These are phyloP conservation scores for Phataginus tetradactyla DNA, from an alignment of 2,797 vertebrate species.

Conservation along the genomic window DNA sequence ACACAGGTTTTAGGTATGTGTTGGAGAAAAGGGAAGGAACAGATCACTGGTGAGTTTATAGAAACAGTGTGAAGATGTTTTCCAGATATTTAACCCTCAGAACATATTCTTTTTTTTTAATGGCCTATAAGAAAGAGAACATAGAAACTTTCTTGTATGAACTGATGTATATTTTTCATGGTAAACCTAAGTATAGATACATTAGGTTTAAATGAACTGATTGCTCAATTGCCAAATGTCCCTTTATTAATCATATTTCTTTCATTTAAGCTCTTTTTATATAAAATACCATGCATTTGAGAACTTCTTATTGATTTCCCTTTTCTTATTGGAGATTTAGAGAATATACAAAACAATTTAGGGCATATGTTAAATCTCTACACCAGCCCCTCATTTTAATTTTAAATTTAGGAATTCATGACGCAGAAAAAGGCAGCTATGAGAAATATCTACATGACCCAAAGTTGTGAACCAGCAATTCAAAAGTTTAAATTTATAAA, in stretches of 20 bases:
- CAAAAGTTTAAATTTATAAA: neutral
- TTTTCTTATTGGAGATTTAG: neutral
- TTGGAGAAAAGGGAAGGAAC: neutral
- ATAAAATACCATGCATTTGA: neutral
- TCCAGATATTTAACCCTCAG: neutral
- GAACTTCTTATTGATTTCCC: neutral
- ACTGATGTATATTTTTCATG: neutral
- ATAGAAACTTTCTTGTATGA: neutral
- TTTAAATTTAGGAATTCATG: neutral
- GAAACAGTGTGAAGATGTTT: neutral
- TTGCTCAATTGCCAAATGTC: neutral
- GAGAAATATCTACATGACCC: neutral
- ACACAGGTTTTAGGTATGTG: neutral
- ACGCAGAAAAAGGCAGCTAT: neutral
- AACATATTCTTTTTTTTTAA: neutral
- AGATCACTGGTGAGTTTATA: neutral
- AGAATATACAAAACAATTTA: neutral
- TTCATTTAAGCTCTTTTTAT: neutral
- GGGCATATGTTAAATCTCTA: neutral
- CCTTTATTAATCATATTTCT: neutral
- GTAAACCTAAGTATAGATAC: neutral
- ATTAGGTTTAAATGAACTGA: neutral
- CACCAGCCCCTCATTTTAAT: neutral
- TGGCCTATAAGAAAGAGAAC: neutral
- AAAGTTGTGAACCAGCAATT: neutral